Evolutionary conservation across 2,113 vertebrate genomes (phyloP).

Genomic region (Hyperopisus bebe): DNA sequence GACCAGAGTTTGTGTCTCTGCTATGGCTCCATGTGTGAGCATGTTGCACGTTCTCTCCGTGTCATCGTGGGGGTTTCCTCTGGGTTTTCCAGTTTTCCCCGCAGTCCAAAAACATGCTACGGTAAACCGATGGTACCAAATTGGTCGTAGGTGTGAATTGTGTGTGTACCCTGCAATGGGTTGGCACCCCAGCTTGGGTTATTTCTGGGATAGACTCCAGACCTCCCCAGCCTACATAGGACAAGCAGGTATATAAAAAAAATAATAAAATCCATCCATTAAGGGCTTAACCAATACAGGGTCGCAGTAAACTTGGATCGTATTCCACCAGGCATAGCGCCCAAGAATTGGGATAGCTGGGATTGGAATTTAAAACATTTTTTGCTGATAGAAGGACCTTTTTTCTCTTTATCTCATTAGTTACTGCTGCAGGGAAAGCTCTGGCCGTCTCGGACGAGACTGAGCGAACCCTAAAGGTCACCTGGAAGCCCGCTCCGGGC

Average conservation of each 20-base stretch:
- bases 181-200: neutral
- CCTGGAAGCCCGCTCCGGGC: conserved; percentile 83
- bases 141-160: neutral
- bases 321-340: neutral
- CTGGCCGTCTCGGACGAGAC: conserved; percentile 83
- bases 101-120: neutral
- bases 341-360: neutral
- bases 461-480: conserved; percentile 80
- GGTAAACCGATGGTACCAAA: neutral
- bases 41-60: neutral
- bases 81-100: neutral
- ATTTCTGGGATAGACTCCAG: neutral
- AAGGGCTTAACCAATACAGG: neutral
- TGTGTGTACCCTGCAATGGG: neutral
- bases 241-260: neutral
- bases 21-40: neutral
- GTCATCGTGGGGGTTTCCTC: neutral
- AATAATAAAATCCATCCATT: neutral
- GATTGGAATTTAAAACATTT: neutral
- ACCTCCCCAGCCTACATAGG: neutral
- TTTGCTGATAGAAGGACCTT: neutral
- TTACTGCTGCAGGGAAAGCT: conserved; percentile 67
- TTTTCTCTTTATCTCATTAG: conserved; percentile 47
- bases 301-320: neutral
- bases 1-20: neutral